Percentiles rank a stretch among this genome's conserved stretches.
Conservation (phyloP, 2,113 vertebrate genomes). For the Bubo scandiacus region DNA sequence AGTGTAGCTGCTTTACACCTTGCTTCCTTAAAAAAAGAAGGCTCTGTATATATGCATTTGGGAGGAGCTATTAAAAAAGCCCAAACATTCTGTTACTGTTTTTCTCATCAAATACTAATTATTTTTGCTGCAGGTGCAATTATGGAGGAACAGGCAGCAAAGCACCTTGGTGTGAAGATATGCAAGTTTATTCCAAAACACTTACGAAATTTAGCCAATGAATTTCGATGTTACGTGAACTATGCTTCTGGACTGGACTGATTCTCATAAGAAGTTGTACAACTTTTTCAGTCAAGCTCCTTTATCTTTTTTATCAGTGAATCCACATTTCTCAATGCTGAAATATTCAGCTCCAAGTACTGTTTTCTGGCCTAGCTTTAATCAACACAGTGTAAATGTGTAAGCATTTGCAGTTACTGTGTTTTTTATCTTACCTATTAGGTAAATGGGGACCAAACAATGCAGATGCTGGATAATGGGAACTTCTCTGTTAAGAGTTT, state of each 20-base stretch:
- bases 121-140: slow-evolving; percentile 79
- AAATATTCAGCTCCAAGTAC: not conserved
- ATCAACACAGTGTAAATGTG: fast-evolving
- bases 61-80: not conserved
- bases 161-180: slow-evolving; percentile 82
- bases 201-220: slow-evolving; percentile 88
- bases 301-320: not conserved
- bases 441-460: not conserved
- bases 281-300: not conserved
- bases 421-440: not conserved
- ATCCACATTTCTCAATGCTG: not conserved
- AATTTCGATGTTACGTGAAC: slow-evolving; percentile 92
- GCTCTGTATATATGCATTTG: not conserved
- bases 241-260: slow-evolving; percentile 82
- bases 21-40: not conserved
- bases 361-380: not conserved
- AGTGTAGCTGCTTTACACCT: not conserved
- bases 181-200: slow-evolving; percentile 90
- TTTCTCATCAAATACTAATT: not conserved
- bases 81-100: not conserved
- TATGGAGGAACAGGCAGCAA: slow-evolving; percentile 85
- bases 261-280: not conserved
- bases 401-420: not conserved
- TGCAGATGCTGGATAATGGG: not conserved
- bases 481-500: not conserved